phyloP scores from a whole-genome alignment of 1,140 invertebrate species.

The Zaprionus tsacasi region DNA sequence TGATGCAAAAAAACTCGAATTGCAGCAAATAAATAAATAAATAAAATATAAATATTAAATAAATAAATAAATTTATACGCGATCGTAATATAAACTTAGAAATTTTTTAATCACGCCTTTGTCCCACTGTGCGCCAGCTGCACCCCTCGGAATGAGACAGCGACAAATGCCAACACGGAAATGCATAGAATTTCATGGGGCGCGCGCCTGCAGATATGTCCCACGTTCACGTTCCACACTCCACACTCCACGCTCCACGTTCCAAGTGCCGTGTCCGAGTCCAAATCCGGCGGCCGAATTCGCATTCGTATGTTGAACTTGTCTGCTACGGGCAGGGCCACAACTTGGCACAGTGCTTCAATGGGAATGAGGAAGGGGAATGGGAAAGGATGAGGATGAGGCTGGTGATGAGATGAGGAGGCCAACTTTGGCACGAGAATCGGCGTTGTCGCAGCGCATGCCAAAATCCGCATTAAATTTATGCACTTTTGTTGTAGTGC shows the following conservation, averaged over 20 bases:
- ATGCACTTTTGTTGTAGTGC: constrained; percentile 75
- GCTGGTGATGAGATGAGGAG: neutral
- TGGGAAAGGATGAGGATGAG: neutral
- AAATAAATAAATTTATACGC: too few species aligned
- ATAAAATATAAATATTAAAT: too few species aligned
- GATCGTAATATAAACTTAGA: too few species aligned
- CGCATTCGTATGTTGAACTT: constrained; percentile 33
- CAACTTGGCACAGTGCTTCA: neutral
- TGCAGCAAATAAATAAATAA: too few species aligned
- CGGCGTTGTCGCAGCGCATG: constrained; percentile 76
- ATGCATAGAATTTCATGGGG: constrained; percentile 76
- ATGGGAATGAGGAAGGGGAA: neutral
- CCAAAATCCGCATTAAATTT: constrained; percentile 82
- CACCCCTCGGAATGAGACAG: constrained; percentile 61
- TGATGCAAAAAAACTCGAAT: too few species aligned
- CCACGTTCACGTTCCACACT: neutral
- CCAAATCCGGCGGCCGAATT: constrained; percentile 11
- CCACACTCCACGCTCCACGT: neutral
- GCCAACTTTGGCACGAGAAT: constrained; percentile 67
- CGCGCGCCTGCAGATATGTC: constrained; percentile 32
- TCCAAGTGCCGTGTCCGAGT: neutral
- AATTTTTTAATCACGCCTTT: neutral
- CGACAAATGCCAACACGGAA: constrained; percentile 81
- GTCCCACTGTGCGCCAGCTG: constrained; percentile 34
- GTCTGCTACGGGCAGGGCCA: constrained; percentile 2